Evolutionary conservation across 1,140 invertebrate genomes (phyloP), one percentile per base, ranked within the genome.

Genomic region (Tyrophagus putrescentiae): DNA sequence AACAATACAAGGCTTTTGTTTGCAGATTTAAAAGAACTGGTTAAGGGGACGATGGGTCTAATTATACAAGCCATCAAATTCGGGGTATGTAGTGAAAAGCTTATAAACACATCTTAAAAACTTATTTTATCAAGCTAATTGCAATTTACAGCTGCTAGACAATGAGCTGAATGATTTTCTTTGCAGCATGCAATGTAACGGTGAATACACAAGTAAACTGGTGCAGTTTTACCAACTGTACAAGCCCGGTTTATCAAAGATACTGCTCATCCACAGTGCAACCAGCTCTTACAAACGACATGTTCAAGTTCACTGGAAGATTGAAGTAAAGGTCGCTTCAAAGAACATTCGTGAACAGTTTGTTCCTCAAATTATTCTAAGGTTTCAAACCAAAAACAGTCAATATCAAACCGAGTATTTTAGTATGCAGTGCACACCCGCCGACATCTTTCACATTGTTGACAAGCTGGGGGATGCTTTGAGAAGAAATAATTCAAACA

Each of bases 271-370:
- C 16, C 18, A 32, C 11, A 13, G 6, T 23, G n/a, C 13, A 2
- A 56, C n/a, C 1, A 2, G 1, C 3, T 31, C 58, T 11, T 13
- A 2, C n/a, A 2, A 29, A 11, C 27, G 18, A 16, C 54, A 60
- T 54, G 13, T 7, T 9, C 21, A 31, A 6, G 1, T 60, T n/a
- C 11, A 31, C 3, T 60, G 59, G 59, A 23, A 31, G 28, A 13
- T 60, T 11, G 48, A 60, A 57, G 29, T 52, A 3, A 57, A 60
- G 54, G 16, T 54, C 5, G 1, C 52, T 4, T 61, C 57, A 11
- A 36, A 41, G 54, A 39, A 31, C 13, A 9, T 29, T 16, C n/a
- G 50, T 5, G 50, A 60, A 32, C 4, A 59, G 25, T 54, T 60
- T n/a, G 23, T 36, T 25, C 45, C 59, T 18, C 28, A 11, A 21